Conservation (phyloP, 2,797 vertebrate species). For the Microcaecilia unicolor region DNA sequence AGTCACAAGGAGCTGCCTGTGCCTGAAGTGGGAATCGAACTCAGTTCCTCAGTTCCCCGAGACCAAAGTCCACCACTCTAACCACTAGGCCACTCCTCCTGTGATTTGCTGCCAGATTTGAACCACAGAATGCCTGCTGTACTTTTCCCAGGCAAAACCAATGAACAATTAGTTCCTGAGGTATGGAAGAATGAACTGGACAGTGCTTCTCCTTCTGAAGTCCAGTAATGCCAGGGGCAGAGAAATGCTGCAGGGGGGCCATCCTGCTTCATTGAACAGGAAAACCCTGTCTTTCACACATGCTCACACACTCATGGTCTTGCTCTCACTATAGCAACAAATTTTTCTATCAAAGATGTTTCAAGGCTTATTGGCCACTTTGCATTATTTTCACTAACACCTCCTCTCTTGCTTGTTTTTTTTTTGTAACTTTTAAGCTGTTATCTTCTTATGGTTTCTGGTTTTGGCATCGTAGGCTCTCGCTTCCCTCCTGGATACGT, state of each 20-base stretch:
- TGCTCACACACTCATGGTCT: slow-evolving; percentile 18
- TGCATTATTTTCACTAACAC: background rate
- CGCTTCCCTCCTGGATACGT: too few species aligned
- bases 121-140: slow-evolving; percentile 2
- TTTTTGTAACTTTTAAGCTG: too few species aligned
- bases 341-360: accelerated
- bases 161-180: slow-evolving; percentile 12
- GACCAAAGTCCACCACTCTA: too few species aligned
- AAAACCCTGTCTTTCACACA: slow-evolving; percentile 35
- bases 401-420: slow-evolving; percentile 4
- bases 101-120: background rate
- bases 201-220: slow-evolving; percentile 14
- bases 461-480: too few species aligned
- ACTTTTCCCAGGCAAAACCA: slow-evolving; percentile 6
- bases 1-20: too few species aligned
- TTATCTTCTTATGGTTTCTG: too few species aligned
- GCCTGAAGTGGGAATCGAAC: too few species aligned
- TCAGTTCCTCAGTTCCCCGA: too few species aligned
- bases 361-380: slow-evolving; percentile 3
- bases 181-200: slow-evolving; percentile 1
- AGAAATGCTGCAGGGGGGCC: slow-evolving; percentile 44
- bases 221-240: slow-evolving; percentile 20
- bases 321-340: slow-evolving; percentile 40
- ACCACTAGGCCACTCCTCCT: background rate
- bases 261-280: slow-evolving; percentile 53